These are phyloP conservation scores for Pristiophorus japonicus DNA, from an alignment of 2,113 vertebrate genomes.

Conservation along the genomic window DNA sequence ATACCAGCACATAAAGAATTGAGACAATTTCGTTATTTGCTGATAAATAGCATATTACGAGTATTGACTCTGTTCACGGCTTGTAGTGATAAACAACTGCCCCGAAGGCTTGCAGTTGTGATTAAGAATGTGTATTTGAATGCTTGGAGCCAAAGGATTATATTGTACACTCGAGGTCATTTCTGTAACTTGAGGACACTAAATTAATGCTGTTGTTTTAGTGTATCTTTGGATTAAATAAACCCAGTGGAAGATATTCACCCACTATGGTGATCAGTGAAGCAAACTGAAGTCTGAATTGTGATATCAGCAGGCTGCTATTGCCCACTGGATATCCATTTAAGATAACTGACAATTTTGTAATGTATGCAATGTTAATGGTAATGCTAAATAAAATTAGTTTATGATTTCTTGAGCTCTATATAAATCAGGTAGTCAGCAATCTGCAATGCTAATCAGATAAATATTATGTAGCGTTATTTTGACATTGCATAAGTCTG, in stretches of 20 bases:
- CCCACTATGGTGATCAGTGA: neutral
- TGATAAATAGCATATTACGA: slow-evolving; percentile 19
- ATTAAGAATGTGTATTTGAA: neutral
- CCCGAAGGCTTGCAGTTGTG: neutral
- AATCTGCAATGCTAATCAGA: neutral
- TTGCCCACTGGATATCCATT: neutral
- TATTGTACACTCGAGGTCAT: neutral
- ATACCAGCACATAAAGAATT: neutral
- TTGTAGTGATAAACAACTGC: neutral
- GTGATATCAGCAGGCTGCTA: neutral
- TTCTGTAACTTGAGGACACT: neutral
- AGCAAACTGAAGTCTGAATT: neutral
- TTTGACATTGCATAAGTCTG: slow-evolving; percentile 7
- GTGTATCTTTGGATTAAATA: neutral
- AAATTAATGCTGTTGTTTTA: neutral
- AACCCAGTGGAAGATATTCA: neutral
- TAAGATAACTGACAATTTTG: neutral
- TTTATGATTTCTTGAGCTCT: neutral
- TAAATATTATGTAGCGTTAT: neutral
- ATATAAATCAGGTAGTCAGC: neutral
- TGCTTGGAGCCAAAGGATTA: neutral
- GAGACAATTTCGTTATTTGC: neutral
- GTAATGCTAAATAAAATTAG: neutral
- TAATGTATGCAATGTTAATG: neutral
- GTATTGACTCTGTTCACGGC: neutral